Conservation (phyloP, 2,888 invertebrate species). For the Acronicta aceris region DNA sequence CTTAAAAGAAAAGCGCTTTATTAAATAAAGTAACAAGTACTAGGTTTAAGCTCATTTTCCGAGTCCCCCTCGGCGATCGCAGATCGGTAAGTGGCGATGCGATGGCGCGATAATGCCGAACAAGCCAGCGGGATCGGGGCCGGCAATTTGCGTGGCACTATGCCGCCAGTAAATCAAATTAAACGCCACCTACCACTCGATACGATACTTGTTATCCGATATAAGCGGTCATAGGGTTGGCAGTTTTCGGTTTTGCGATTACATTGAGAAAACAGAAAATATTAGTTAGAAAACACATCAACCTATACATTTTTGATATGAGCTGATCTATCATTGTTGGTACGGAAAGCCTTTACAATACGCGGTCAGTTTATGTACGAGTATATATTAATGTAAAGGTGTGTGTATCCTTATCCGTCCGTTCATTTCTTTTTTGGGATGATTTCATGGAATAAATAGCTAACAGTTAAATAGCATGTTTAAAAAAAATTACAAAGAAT, state of each 20-base stretch:
- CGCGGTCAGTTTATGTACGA: too few species aligned
- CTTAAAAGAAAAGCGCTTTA: slow-evolving; percentile 14
- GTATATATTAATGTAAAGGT: too few species aligned
- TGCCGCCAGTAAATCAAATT: slow-evolving; percentile 70
- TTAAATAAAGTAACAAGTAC: slow-evolving; percentile 18
- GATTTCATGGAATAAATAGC: too few species aligned
- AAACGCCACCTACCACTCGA: slow-evolving; percentile 62
- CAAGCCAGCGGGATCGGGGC: slow-evolving; percentile 41
- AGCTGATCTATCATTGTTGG: too few species aligned
- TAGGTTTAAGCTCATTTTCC: slow-evolving; percentile 26
- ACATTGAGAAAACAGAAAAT: too few species aligned
- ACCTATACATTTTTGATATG: too few species aligned
- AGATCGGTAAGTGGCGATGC: slow-evolving; percentile 37
- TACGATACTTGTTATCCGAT: slow-evolving; percentile 62
- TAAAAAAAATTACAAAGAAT: too few species aligned
- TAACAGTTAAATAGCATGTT: too few species aligned
- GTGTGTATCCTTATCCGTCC: too few species aligned
- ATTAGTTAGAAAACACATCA: too few species aligned
- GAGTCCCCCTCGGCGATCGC: slow-evolving; percentile 35
- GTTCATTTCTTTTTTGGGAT: too few species aligned
- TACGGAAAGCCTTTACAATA: too few species aligned
- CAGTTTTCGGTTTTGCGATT: not conserved
- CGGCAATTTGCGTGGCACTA: slow-evolving; percentile 61
- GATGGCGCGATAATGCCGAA: slow-evolving; percentile 38
- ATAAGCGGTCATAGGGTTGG: slow-evolving; percentile 50